These are phyloP conservation scores for Callionymus lyra DNA, from an alignment of 2,113 vertebrate genomes.

Conservation along the genomic window DNA sequence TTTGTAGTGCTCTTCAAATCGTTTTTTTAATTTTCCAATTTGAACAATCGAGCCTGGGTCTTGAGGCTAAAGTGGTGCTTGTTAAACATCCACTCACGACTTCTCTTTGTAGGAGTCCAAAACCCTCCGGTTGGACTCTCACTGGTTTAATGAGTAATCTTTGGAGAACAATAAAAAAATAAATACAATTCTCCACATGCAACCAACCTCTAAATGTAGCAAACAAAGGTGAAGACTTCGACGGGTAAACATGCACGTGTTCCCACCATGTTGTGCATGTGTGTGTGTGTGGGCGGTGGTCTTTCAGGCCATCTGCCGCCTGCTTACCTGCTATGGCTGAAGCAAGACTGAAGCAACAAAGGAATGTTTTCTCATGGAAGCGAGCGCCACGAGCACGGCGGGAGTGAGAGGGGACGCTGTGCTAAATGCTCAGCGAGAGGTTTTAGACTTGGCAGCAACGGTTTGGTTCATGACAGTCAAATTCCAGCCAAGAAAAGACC, in stretches of 20 bases:
- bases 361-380: constrained; percentile 6
- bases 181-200: neutral
- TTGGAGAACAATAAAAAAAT: no score
- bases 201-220: constrained; percentile 23
- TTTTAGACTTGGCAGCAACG: constrained; percentile 15
- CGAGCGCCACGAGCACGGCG: constrained; percentile 15
- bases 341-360: constrained; percentile 21
- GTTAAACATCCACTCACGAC: no score
- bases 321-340: constrained; percentile 26
- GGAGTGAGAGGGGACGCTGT: constrained; percentile 8
- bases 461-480: constrained; percentile 18
- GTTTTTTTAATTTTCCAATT: no score
- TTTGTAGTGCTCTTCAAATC: no score
- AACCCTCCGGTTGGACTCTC: no score
- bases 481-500: constrained; percentile 38
- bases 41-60: no score
- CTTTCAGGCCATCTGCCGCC: constrained; percentile 50
- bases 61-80: no score
- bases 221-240: constrained; percentile 10
- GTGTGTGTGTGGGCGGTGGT: constrained; percentile 33
- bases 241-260: constrained; percentile 19
- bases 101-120: no score
- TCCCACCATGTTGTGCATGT: neutral
- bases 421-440: constrained; percentile 8
- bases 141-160: no score